phyloP scores from a whole-genome alignment of 2,888 invertebrate genomes.

The Brachylomia viminalis region DNA sequence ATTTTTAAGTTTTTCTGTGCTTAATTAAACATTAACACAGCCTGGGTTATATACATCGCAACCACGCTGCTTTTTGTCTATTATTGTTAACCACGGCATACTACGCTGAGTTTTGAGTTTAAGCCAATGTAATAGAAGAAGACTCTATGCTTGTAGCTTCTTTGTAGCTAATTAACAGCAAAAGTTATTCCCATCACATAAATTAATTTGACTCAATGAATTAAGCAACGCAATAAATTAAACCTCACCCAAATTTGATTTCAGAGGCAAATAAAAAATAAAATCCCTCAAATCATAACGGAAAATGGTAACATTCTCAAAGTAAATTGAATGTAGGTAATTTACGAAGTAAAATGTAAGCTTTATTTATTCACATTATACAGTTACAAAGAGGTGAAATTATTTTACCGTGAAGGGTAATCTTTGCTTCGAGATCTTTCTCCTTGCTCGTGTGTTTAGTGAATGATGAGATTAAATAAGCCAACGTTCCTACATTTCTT shows the following conservation, averaged over 20 bases:
- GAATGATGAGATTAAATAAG: conserved; percentile 55
- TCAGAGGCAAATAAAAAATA: conserved; percentile 24
- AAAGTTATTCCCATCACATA: neutral
- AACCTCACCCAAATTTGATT: conserved; percentile 17
- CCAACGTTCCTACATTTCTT: conserved; percentile 38
- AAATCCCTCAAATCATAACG: conserved; percentile 38
- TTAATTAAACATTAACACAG: neutral
- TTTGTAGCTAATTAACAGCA: neutral
- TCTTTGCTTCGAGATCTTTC: conserved; percentile 33
- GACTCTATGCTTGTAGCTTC: neutral
- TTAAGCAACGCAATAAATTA: conserved; percentile 13
- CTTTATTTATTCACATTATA: conserved; percentile 53
- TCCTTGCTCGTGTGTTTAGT: conserved; percentile 39
- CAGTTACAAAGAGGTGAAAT: conserved; percentile 52
- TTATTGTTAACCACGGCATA: neutral
- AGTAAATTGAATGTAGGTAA: conserved; percentile 57
- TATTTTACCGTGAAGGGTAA: conserved; percentile 50
- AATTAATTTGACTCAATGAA: neutral
- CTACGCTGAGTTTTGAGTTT: neutral
- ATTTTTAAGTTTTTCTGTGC: neutral
- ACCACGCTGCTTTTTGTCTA: neutral
- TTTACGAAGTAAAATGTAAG: conserved; percentile 43
- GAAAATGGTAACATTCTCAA: conserved; percentile 33
- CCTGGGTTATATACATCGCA: neutral
- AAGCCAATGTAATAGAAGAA: neutral